Conservation (phyloP, 2,113 vertebrate genomes). For the Rhinolophus ferrumequinum region DNA sequence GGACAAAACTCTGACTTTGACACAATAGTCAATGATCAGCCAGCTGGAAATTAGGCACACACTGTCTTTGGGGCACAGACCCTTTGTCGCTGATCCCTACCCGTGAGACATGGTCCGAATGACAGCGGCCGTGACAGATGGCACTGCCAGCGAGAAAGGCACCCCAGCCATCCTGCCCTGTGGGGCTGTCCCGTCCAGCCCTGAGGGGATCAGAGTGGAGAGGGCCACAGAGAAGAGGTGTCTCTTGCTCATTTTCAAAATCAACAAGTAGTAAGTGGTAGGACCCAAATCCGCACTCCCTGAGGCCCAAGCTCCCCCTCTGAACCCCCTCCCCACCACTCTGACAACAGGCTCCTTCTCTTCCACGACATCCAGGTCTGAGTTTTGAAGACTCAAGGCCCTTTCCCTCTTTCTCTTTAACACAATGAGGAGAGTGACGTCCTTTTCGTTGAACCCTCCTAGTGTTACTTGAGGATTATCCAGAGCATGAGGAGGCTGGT, state of each 20-base stretch:
- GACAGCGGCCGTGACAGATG: not conserved
- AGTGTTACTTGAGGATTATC: not conserved
- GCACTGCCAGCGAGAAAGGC: not conserved
- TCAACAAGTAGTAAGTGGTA: not conserved
- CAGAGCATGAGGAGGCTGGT: not conserved
- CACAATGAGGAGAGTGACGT: not conserved
- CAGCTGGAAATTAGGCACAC: not conserved
- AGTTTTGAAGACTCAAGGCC: not conserved
- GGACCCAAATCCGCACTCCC: not conserved
- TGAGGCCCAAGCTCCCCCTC: not conserved
- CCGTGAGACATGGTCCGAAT: not conserved
- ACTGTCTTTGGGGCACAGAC: too few species aligned
- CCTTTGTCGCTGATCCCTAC: not conserved
- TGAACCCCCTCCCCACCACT: not conserved
- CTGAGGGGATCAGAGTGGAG: not conserved
- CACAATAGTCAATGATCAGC: not conserved
- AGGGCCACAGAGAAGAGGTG: not conserved
- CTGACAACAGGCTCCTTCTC: not conserved
- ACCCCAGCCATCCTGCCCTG: rapidly evolving
- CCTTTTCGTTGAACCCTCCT: not conserved
- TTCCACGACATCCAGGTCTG: too few species aligned
- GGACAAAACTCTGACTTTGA: not conserved
- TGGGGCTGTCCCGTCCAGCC: not conserved
- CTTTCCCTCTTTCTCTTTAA: not conserved
- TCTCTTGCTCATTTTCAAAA: not conserved